Evolutionary conservation across 1,140 invertebrate genomes (phyloP).

Genomic region (Chrysoperla carnea): DNA sequence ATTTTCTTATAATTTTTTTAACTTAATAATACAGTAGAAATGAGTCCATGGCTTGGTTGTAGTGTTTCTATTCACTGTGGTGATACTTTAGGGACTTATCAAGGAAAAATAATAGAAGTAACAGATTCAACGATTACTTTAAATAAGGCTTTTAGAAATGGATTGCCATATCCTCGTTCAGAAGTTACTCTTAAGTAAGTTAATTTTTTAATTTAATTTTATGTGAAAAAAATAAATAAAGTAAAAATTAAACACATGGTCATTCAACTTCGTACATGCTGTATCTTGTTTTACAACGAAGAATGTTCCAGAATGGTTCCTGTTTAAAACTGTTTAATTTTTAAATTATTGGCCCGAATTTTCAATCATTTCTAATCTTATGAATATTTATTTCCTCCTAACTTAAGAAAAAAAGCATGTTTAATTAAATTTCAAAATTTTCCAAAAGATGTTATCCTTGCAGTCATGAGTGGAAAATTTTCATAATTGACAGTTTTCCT

Average conservation of each 20-base stretch:
- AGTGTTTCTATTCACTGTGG: constrained; percentile 61
- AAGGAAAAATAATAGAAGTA: constrained; percentile 61
- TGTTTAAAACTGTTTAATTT: background rate
- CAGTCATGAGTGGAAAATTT: too few relatives aligned
- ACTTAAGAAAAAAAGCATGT: too few relatives aligned
- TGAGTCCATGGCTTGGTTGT: constrained; percentile 51
- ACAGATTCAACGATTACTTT: constrained; percentile 53
- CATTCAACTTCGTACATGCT: background rate
- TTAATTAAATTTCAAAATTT: too few relatives aligned
- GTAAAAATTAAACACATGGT: background rate
- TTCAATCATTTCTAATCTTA: constrained; percentile 12
- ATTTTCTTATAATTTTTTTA: too few relatives aligned
- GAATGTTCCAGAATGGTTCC: background rate
- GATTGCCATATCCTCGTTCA: constrained; percentile 41
- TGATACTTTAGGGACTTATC: constrained; percentile 46
- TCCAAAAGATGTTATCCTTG: too few relatives aligned
- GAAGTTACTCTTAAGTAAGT: constrained; percentile 36
- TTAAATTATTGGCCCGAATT: constrained; percentile 7
- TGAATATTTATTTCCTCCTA: too few relatives aligned
- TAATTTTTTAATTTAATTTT: background rate
- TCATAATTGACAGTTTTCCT: too few relatives aligned
- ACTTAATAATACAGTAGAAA: constrained; percentile 7
- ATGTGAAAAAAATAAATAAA: too few relatives aligned
- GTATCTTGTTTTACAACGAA: background rate
- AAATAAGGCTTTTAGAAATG: constrained; percentile 62